Evolutionary conservation across 2,888 invertebrate species (phyloP), one percentile per base, ranked within the genome.

Genomic region (Caenorhabditis sinica): DNA sequence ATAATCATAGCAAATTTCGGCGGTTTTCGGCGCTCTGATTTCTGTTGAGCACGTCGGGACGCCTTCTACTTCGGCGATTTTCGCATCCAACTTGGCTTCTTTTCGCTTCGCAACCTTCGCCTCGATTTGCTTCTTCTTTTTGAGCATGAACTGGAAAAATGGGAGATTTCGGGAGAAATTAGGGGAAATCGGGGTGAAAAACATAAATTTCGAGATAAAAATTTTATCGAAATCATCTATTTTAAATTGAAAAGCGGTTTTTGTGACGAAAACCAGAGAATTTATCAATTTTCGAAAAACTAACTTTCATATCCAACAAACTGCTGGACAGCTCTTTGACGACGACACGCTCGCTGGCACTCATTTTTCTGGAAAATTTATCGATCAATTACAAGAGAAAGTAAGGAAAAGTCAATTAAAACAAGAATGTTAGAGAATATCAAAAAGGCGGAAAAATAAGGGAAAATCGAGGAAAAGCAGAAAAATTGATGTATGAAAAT

Each of bases 91-190:
- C 13, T 79, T 71, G 23, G 69, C 63, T 4, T 77, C 79, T 66
- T 75, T 68, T 56, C 73, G 73, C 73, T 87, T 82, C 25, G 82
- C 71, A 40, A 66, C 87, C 25, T 86, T 83, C 23, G 74, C 75
- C 43, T 88, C 85, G 28, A 85, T 53, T 71, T 73, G 83, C 73
- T 86, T 87, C 71, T 88, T 88, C 30, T 83, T 87, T 30, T 83
- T 82, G 51, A 87, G 76, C 89, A 90, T 90, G 61, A 90, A 90
- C 89, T 89, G 80, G 23, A 87, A 79, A 65, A 72, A 72, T 40
- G 0, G n/a, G 40, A 23, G 20, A 43, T 28, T 33, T n/a, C 9
- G 3, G 30, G 17, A 20, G 15, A n/a, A 45, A 36, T n/a, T n/a
- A 36, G 33, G 8, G 8, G 8, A 33, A 33, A 33, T 6, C 33